These are phyloP conservation scores for Drosophila hydei DNA, from an alignment of 1,140 invertebrate genomes.

Conservation along the genomic window DNA sequence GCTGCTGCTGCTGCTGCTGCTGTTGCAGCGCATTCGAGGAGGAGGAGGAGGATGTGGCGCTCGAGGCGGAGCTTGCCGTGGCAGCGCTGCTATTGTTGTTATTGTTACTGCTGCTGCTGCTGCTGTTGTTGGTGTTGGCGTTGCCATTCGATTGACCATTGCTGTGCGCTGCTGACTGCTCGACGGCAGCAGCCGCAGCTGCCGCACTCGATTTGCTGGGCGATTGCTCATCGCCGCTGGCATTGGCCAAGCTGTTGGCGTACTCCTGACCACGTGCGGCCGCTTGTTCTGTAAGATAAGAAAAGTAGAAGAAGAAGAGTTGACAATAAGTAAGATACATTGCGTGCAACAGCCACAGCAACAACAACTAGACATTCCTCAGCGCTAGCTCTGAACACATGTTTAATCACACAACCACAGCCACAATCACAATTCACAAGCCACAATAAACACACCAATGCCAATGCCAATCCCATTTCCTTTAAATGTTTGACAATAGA, in stretches of 20 bases:
- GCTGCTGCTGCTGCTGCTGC: slow-evolving; percentile 41
- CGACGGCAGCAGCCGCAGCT: not conserved
- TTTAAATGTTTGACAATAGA: slow-evolving; percentile 62
- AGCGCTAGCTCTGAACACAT: slow-evolving; percentile 67
- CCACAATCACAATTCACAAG: not conserved
- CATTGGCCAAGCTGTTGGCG: slow-evolving; percentile 66
- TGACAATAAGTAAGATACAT: not conserved
- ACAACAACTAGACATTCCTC: slow-evolving; percentile 30
- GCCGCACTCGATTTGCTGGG: slow-evolving; percentile 58
- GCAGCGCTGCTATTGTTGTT: slow-evolving; percentile 7
- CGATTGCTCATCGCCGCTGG: slow-evolving; percentile 74
- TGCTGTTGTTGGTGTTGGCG: slow-evolving; percentile 23
- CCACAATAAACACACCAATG: too few relatives aligned
- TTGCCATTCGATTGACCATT: slow-evolving; percentile 42
- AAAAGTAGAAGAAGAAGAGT: not conserved
- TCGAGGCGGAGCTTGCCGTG: slow-evolving; percentile 47
- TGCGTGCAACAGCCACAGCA: not conserved
- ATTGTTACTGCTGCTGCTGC: slow-evolving; percentile 21
- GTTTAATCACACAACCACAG: slow-evolving; percentile 14
- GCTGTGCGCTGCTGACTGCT: slow-evolving; percentile 24
- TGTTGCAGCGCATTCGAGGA: slow-evolving; percentile 24
- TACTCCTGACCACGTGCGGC: slow-evolving; percentile 76
- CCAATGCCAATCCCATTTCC: slow-evolving; percentile 56
- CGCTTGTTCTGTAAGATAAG: slow-evolving; percentile 66
- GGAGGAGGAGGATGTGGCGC: slow-evolving; percentile 12